Evolutionary conservation across 2,888 invertebrate species (phyloP), one percentile per base, ranked within the genome.

Genomic region (Trachelus tabidus): DNA sequence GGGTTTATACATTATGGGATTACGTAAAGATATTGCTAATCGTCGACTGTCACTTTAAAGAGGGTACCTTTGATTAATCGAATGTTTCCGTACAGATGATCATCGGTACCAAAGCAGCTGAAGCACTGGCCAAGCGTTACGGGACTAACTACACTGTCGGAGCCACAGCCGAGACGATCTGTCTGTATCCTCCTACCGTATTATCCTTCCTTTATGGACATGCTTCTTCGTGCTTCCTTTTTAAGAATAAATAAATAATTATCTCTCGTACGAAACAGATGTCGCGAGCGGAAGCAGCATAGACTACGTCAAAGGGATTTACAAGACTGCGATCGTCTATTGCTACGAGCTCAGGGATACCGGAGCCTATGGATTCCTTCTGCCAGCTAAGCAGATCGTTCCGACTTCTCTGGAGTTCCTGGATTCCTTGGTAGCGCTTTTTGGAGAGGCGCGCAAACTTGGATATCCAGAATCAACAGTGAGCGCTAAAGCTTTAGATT

Each of bases 271-370:
- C 23, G 12, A 31, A 73, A 68, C 88, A 93, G 93, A 94, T 83
- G 92, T 92, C 79, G 94, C 93, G 0, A 93, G 94, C 34, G 94
- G 94, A 0, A 92, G 93, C 34, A 94, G 94, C 79, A 93, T 93
- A 90, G 95, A 96, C 86, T 95, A 94, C 94, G 95, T 94, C 0
- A 93, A 94, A 56, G 92, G 93, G 1, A 90, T 89, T 0, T 91
- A 93, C 0, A 93, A 93, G 0, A 93, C 94, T 0, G 93, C 93
- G 11, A 92, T 95, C 75, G 92, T 94, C 0, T 95, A 93, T 87
- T 94, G 94, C 0, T 94, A 94, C 76, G 96, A 96, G 87, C 92
- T 96, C 1, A 89, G 94, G 34, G 95, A 95, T 83, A 91, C 92
- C 4, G 94, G 94, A 3, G 88, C 89, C 11, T 93, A 91, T 73